A percentile compares a stretch with the other conserved stretches of the same genome.
phyloP scores from a whole-genome alignment of 2,113 vertebrate genomes.

The Canis aureus region DNA sequence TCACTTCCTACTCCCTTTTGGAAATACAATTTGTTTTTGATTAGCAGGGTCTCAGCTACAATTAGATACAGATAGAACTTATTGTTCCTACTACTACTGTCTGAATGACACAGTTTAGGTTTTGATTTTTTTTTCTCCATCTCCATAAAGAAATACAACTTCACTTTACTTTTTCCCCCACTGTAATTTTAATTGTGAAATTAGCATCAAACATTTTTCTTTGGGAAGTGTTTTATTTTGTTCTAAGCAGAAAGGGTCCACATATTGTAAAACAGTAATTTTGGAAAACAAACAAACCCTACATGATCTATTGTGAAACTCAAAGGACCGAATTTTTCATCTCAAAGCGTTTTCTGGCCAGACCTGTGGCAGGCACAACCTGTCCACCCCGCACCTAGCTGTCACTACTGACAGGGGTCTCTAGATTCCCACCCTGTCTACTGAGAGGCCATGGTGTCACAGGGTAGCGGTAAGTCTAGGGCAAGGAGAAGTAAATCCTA shows the following conservation, averaged over 20 bases:
- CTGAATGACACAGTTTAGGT: constrained; percentile 38
- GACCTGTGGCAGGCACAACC: neutral
- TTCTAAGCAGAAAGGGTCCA: constrained; percentile 38
- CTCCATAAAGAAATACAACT: constrained; percentile 40
- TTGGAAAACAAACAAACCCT: constrained; percentile 18
- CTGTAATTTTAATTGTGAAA: constrained; percentile 1
- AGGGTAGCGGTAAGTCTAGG: neutral
- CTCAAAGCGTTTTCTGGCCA: neutral
- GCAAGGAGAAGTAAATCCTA: neutral
- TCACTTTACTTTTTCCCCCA: neutral
- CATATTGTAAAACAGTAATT: constrained; percentile 9
- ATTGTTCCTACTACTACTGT: neutral
- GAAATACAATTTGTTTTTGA: constrained; percentile 35
- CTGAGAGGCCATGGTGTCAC: neutral
- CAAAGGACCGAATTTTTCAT: neutral
- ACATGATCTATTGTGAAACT: neutral
- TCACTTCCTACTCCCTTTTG: neutral
- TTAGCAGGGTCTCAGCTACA: neutral
- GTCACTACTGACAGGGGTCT: neutral
- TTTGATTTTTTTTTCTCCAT: constrained; percentile 29
- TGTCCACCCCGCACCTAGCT: neutral
- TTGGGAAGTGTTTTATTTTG: neutral
- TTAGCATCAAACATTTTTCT: constrained; percentile 13
- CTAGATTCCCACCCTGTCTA: neutral
- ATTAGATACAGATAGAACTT: neutral